Evolutionary conservation across 1,140 invertebrate genomes (phyloP).

Genomic region (Bombus impatiens): DNA sequence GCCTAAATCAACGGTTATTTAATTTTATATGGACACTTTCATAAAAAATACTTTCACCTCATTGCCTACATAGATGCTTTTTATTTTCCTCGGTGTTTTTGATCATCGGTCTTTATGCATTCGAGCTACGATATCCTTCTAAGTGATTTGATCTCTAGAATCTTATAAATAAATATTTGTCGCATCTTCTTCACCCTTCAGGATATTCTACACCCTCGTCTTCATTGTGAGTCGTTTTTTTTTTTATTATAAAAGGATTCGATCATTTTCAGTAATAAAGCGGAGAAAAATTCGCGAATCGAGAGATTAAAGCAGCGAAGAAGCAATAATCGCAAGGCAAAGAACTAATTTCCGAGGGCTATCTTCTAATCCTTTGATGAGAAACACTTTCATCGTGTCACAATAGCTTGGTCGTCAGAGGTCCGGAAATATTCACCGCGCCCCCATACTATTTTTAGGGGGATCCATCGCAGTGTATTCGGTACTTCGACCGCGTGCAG

Average conservation of each 20-base stretch:
- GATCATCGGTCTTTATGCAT: too few species aligned
- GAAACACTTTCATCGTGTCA: conserved; percentile 4
- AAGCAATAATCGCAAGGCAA: background rate
- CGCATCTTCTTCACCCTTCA: too few species aligned
- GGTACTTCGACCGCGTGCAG: background rate
- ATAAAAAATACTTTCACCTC: too few species aligned
- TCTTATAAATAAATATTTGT: too few species aligned
- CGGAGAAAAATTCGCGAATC: background rate
- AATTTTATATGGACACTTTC: background rate
- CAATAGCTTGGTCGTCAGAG: background rate
- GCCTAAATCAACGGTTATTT: background rate
- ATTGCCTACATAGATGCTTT: too few species aligned
- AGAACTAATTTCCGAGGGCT: background rate
- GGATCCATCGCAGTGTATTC: conserved; percentile 15
- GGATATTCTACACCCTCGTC: too few species aligned
- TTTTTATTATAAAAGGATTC: too few species aligned
- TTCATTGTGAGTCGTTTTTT: too few species aligned
- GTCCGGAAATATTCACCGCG: conserved; percentile 15
- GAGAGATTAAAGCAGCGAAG: background rate
- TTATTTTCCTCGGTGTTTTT: too few species aligned
- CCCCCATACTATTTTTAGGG: conserved; percentile 27
- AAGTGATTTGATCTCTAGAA: too few species aligned
- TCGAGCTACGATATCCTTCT: too few species aligned
- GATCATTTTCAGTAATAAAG: too few species aligned
- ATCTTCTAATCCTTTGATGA: background rate